Evolutionary conservation across 2,888 invertebrate species (phyloP).

Genomic region (Hyalella azteca): DNA sequence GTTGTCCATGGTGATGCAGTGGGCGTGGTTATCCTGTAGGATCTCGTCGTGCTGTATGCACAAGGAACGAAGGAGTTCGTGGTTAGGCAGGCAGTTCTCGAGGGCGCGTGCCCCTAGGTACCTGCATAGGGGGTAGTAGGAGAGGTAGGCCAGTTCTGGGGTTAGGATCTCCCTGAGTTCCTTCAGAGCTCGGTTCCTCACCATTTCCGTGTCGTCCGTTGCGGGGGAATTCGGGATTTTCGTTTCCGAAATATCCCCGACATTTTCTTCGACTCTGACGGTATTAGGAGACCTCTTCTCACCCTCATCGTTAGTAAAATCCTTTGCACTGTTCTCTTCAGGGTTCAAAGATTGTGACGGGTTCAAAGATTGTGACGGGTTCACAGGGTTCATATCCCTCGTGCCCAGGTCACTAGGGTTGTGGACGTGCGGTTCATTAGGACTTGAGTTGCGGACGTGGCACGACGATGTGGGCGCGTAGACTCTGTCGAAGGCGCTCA

Average conservation of each 20-base stretch:
- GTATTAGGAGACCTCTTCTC: too few species aligned
- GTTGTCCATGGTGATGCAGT: slow-evolving; percentile 30
- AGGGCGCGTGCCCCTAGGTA: slow-evolving; percentile 63
- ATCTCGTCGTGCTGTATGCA: slow-evolving; percentile 57
- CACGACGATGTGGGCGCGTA: neutral
- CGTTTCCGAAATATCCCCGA: too few species aligned
- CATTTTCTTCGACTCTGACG: too few species aligned
- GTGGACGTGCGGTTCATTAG: too few species aligned
- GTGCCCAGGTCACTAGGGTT: neutral
- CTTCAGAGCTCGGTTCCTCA: slow-evolving; percentile 65
- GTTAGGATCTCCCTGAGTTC: slow-evolving; percentile 84
- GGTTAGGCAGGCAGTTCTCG: slow-evolving; percentile 55
- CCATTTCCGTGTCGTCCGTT: neutral
- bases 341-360: too few species aligned
- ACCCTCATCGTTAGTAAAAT: too few species aligned
- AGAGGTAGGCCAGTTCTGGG: slow-evolving; percentile 80
- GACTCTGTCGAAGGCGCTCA: slow-evolving; percentile 53
- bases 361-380: neutral
- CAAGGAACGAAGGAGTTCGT: slow-evolving; percentile 52
- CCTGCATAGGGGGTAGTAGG: slow-evolving; percentile 70
- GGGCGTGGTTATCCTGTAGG: slow-evolving; percentile 51
- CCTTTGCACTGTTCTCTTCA: too few species aligned
- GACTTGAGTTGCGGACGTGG: neutral
- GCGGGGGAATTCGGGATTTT: neutral
- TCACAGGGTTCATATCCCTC: neutral